These are phyloP conservation scores for Mesorhabditis sp. DNA, from an alignment of 2,888 invertebrate genomes.

Conservation along the genomic window DNA sequence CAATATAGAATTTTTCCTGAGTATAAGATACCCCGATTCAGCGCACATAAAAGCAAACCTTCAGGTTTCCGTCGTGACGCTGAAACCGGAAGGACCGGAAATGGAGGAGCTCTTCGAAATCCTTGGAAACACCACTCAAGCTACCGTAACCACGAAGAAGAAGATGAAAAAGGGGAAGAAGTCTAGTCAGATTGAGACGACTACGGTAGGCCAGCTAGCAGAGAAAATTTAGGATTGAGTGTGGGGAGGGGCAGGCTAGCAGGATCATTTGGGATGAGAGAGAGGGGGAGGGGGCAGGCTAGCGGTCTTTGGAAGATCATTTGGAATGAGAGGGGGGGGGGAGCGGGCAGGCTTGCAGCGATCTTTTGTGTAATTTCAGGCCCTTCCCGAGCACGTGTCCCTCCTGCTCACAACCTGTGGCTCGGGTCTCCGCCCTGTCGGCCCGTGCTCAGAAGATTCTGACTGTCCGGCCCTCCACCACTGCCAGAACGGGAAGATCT, in stretches of 20 bases:
- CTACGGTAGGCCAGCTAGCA: neutral
- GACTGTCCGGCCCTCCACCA: conserved; percentile 36
- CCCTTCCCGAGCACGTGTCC: neutral
- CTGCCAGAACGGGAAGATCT: conserved; percentile 30
- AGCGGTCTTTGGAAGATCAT: neutral
- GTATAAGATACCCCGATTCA: no score
- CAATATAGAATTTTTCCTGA: no score
- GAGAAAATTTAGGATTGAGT: no score
- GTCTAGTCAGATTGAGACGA: neutral
- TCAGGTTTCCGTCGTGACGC: neutral
- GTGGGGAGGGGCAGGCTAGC: no score
- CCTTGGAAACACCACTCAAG: neutral
- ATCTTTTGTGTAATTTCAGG: conserved; percentile 18
- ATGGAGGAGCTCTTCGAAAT: conserved; percentile 4
- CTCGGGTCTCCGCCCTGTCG: conserved; percentile 28
- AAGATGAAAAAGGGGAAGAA: conserved; percentile 8
- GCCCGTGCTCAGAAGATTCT: conserved; percentile 33
- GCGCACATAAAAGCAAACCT: neutral
- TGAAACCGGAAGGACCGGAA: neutral
- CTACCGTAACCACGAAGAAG: conserved; percentile 8
- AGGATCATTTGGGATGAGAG: no score
- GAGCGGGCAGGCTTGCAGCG: conserved; percentile 4
- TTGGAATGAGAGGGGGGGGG: neutral
- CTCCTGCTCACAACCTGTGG: conserved; percentile 14
- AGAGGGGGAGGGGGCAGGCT: no score